Evolutionary conservation across 1,140 invertebrate species (phyloP).

Genomic region (Drosophila neocordata): DNA sequence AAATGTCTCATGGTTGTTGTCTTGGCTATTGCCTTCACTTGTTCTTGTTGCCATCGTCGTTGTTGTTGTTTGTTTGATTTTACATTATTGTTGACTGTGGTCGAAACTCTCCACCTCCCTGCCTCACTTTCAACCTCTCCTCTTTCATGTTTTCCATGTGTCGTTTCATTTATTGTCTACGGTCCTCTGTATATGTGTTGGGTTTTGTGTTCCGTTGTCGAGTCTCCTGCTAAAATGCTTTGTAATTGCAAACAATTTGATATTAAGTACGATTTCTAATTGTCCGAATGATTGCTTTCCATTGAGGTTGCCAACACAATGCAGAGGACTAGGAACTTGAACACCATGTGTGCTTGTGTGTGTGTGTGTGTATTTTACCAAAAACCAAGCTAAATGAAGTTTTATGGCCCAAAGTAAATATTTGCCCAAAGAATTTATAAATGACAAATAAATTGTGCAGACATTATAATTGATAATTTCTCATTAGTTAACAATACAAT

Average conservation of each 20-base stretch:
- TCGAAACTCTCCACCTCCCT: neutral
- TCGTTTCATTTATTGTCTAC: constrained; percentile 38
- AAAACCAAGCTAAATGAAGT: constrained; percentile 13
- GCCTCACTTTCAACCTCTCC: neutral
- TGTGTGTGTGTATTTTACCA: neutral
- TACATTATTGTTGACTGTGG: constrained; percentile 8
- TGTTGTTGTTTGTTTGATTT: constrained; percentile 33
- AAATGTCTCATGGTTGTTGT: constrained; percentile 26
- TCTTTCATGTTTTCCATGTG: constrained; percentile 35
- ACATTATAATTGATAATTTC: constrained; percentile 10
- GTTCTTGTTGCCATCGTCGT: constrained; percentile 30
- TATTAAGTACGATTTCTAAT: constrained; percentile 78
- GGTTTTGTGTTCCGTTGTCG: constrained; percentile 20
- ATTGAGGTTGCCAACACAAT: constrained; percentile 25
- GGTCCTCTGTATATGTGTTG: constrained; percentile 9
- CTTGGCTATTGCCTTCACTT: neutral
- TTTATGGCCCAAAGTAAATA: constrained; percentile 23
- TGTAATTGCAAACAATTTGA: constrained; percentile 76
- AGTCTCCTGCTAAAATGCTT: constrained; percentile 60
- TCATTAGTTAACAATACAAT: constrained; percentile 3
- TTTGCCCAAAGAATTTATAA: constrained; percentile 17
- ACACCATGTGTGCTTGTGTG: neutral
- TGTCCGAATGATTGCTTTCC: constrained; percentile 76
- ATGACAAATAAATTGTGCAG: constrained; percentile 13
- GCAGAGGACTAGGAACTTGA: neutral